Base-by-base conservation (phyloP, 2,888 invertebrate genomes). In the Octonoba sinensis region DNA sequence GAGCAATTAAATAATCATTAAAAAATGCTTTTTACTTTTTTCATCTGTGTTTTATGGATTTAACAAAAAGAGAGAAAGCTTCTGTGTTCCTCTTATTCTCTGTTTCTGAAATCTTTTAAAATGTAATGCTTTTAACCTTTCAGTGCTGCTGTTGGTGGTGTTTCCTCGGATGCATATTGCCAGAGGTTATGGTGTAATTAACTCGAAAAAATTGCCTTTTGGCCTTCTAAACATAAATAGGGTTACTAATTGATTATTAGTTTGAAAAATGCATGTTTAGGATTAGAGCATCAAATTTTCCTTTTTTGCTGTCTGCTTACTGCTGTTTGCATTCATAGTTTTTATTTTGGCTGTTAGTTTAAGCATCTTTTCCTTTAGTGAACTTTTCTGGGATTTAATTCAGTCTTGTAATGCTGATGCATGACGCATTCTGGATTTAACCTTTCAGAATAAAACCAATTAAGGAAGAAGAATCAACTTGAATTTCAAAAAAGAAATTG, bases 121-220 rank as follows among this genome's bases (percentile, higher is more conserved):
- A 4, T 36, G 36, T 36, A 36, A 36, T 36, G 36, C 36, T 36
- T 36, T 36, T 36, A 36, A 36, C 36, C 6, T 59, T 36, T 36
- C 36, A 24, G 24, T 46, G 46, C 64, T 64, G 44, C n/a, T 64
- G 64, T 46, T 44, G 65, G 73, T 81, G 79, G 73, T 81, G 22
- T 72, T 54, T 81, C 79, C 79, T 69, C 62, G 79, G 79, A 73
- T 81, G 79, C 79, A 73, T 54, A 24, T 62, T 73, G 72, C 79
- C 79, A 62, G 54, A 51, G 56, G 60, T 72, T 46, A 70, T 57
- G 51, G 12, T 66, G 24, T 27, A 51, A 27, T 24, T 49, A 15
- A 59, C 18, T 59, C 22, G n/a, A n/a, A n/a, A 27, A 8, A 22
- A 59, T 36, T 3, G 22, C 15, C 59, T 59, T 59, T 59, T 59